Evolutionary conservation across 2,888 invertebrate species (phyloP).

Genomic region (Dromius quadrimaculatus): DNA sequence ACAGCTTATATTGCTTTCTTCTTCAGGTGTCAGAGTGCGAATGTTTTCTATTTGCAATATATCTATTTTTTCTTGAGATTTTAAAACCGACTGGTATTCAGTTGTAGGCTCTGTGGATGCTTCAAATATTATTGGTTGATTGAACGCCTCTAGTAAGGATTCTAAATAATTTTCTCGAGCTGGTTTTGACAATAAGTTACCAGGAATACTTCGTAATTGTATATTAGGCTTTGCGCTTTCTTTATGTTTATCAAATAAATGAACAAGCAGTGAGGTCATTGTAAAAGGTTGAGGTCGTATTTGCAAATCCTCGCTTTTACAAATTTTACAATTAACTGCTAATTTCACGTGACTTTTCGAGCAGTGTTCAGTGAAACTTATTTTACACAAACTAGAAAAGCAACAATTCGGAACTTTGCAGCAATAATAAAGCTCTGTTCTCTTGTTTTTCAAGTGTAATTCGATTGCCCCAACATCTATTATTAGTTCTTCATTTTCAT

Average conservation of each 20-base stretch:
- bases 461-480: slow-evolving; percentile 55
- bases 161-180: no score
- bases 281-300: not conserved
- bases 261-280: slow-evolving; percentile 34
- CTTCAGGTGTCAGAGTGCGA: slow-evolving; percentile 55
- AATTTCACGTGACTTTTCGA: slow-evolving; percentile 59
- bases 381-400: slow-evolving; percentile 59
- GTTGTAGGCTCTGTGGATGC: no score
- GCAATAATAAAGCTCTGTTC: slow-evolving; percentile 57
- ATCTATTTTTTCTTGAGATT: not conserved
- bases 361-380: slow-evolving; percentile 62
- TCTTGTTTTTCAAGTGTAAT: slow-evolving; percentile 45
- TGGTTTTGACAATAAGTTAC: slow-evolving; percentile 65
- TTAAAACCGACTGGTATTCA: no score
- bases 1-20: slow-evolving; percentile 49
- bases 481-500: slow-evolving; percentile 35
- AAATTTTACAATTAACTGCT: slow-evolving; percentile 11
- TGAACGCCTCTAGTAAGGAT: not conserved
- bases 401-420: slow-evolving; percentile 61
- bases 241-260: slow-evolving; percentile 43
- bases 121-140: not conserved
- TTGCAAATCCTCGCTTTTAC: not conserved
- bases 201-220: slow-evolving; percentile 66
- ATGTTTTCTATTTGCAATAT: slow-evolving; percentile 56
- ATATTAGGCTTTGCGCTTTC: slow-evolving; percentile 54